Evolutionary conservation across 2,888 invertebrate species (phyloP).

Genomic region (Drosophila algonquin): DNA sequence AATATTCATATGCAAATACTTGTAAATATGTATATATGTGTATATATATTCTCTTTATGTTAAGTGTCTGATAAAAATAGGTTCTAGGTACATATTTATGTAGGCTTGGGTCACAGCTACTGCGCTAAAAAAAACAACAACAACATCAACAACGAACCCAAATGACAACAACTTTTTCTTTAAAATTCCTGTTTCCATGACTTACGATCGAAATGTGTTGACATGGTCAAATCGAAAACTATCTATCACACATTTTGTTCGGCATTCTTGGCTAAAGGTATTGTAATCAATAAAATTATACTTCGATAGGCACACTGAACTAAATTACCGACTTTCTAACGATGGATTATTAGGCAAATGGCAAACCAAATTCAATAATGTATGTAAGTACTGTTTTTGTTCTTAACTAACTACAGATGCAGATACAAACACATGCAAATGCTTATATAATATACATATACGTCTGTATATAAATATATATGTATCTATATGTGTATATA

Average conservation of each 20-base stretch:
- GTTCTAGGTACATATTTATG: conserved; percentile 43
- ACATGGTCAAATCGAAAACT: conserved; percentile 56
- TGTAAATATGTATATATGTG: not conserved
- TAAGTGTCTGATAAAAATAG: conserved; percentile 6
- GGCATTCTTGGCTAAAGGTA: conserved; percentile 26
- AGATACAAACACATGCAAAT: conserved; percentile 79
- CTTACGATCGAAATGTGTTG: conserved; percentile 37
- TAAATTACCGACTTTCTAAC: conserved; percentile 1
- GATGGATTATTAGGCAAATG: not conserved
- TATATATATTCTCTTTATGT: not conserved
- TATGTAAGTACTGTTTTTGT: conserved; percentile 32
- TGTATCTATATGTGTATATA: conserved; percentile 19
- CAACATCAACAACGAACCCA: conserved; percentile 57
- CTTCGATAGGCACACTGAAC: not conserved
- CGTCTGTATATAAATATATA: conserved; percentile 55
- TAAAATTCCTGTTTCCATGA: conserved; percentile 41
- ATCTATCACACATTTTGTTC: conserved; percentile 75
- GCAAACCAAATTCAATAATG: conserved; percentile 3
- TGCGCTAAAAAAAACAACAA: conserved; percentile 62
- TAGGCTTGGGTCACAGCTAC: conserved; percentile 71
- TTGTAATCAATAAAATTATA: conserved; percentile 19
- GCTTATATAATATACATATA: conserved; percentile 44
- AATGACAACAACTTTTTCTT: conserved; percentile 58
- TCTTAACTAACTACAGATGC: conserved; percentile 72
- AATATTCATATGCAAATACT: conserved; percentile 31